Percentiles rank a stretch among this genome's conserved stretches.
These are phyloP conservation scores for Microcaecilia unicolor DNA, from an alignment of 2,797 vertebrate species.

Conservation along the genomic window DNA sequence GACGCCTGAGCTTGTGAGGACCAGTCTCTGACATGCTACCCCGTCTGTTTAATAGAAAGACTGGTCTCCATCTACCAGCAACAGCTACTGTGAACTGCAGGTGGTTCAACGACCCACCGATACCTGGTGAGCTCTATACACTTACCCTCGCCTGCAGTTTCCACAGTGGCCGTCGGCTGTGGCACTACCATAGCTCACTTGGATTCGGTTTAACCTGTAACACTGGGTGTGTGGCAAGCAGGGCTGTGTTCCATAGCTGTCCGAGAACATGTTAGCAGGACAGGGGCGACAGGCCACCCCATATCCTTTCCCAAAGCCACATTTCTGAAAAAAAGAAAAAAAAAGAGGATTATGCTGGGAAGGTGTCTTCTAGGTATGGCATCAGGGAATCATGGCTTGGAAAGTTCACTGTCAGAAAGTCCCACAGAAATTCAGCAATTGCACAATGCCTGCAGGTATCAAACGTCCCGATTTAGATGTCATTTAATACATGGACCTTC, in stretches of 20 bases:
- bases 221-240: constrained; percentile 67
- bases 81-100: no score
- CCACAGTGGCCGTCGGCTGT: constrained; percentile 63
- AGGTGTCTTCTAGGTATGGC: fast-evolving
- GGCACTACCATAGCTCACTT: constrained; percentile 39
- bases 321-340: constrained; percentile 34
- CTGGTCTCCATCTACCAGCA: no score
- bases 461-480: no score
- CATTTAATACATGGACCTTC: no score
- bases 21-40: no score
- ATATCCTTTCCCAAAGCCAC: constrained; percentile 35
- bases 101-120: no score
- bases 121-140: not conserved
- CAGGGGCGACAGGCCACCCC: constrained; percentile 60
- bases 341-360: fast-evolving
- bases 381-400: no score
- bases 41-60: no score
- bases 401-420: fast-evolving
- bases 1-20: no score
- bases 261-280: constrained; percentile 67
- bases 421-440: no score
- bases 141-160: constrained; percentile 72
- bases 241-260: constrained; percentile 25
- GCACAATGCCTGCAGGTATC: no score
- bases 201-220: constrained; percentile 39